Evolutionary conservation across 2,888 invertebrate genomes (phyloP).

Genomic region (Ashinkailepas kermadecensis): DNA sequence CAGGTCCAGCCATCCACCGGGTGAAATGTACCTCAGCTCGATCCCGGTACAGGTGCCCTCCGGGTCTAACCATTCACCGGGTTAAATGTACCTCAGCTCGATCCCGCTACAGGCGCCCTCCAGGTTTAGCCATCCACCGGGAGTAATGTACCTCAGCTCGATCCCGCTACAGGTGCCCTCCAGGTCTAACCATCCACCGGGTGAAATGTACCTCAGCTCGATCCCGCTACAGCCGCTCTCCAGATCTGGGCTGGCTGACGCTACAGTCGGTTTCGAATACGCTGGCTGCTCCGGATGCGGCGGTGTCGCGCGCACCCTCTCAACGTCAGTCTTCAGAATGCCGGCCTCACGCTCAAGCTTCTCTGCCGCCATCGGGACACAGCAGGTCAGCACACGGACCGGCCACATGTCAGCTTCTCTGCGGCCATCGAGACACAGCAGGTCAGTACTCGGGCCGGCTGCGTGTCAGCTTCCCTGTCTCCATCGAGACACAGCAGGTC

Average conservation of each 20-base stretch:
- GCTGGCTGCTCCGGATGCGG: neutral
- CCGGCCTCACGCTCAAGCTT: neutral
- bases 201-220: conserved; percentile 78
- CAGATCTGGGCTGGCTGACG: too few species aligned
- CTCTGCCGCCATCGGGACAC: neutral
- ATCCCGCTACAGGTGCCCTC: conserved; percentile 50
- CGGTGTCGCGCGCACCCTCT: neutral
- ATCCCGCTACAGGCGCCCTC: conserved; percentile 83
- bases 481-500: too few species aligned
- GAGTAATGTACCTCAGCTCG: conserved; percentile 78
- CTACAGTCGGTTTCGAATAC: neutral
- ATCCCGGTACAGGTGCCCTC: conserved; percentile 83
- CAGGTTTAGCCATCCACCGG: too few species aligned
- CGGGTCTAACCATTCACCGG: too few species aligned
- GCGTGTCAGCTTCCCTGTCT: too few species aligned
- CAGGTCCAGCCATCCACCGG: too few species aligned
- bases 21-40: conserved; percentile 88
- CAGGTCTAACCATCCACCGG: too few species aligned
- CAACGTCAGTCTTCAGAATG: neutral
- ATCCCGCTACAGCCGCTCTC: conserved; percentile 50
- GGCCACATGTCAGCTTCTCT: too few species aligned
- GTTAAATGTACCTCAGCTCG: conserved; percentile 88
- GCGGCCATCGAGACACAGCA: too few species aligned
- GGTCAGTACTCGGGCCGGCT: too few species aligned
- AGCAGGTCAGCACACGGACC: too few species aligned